Evolutionary conservation across 2,888 invertebrate genomes (phyloP).

Genomic region (Incurvaria masculella): DNA sequence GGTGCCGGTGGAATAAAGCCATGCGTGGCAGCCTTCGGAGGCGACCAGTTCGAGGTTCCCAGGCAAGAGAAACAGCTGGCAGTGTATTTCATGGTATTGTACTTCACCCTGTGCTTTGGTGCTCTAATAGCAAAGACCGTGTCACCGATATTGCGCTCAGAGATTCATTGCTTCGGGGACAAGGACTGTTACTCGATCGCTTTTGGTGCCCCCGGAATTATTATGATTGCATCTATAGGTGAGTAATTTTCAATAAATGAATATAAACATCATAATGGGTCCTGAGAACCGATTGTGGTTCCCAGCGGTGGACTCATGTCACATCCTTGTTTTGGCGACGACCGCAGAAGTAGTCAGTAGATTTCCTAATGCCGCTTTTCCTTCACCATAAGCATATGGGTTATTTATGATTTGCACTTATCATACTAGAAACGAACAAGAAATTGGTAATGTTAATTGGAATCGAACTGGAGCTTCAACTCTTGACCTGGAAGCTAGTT

Average conservation of each 20-base stretch:
- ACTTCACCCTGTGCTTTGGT: constrained; percentile 65
- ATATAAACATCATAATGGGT: no score
- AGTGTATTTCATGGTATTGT: constrained; percentile 74
- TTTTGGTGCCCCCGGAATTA: constrained; percentile 72
- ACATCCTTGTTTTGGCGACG: no score
- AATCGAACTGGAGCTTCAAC: no score
- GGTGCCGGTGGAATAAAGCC: constrained; percentile 84
- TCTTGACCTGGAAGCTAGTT: no score
- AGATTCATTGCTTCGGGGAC: constrained; percentile 62
- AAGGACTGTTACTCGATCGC: constrained; percentile 69
- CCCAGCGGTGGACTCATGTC: no score
- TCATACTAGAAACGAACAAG: no score
- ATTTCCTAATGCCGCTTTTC: no score
- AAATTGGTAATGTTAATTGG: no score
- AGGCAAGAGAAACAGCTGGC: constrained; percentile 63
- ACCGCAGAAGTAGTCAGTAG: no score
- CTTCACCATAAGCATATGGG: no score
- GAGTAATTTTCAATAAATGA: constrained; percentile 29
- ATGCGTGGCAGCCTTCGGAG: constrained; percentile 78
- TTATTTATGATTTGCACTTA: no score
- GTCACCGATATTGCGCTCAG: constrained; percentile 69
- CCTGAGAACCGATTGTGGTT: no score
- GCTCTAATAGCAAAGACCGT: constrained; percentile 70
- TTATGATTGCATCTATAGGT: constrained; percentile 71
- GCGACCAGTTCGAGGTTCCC: constrained; percentile 70